phyloP scores from a whole-genome alignment of 2,888 invertebrate genomes.

The Trissoscelio sp. region DNA sequence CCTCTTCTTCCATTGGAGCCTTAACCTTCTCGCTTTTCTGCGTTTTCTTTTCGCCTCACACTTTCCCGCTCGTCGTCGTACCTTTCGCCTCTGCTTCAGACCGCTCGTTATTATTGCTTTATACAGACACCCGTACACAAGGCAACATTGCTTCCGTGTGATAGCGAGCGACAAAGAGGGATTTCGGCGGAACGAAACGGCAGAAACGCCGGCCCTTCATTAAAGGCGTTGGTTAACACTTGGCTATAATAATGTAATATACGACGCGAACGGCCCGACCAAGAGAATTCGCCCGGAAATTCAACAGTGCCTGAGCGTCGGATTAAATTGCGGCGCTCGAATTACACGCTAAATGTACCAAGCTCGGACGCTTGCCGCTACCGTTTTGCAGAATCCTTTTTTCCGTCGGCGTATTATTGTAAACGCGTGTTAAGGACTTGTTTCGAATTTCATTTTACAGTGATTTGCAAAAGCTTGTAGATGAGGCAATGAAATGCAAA shows the following conservation, averaged over 20 bases:
- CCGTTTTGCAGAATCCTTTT: slow-evolving; percentile 30
- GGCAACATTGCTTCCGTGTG: slow-evolving; percentile 47
- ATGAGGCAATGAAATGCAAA: no score
- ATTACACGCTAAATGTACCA: slow-evolving; percentile 65
- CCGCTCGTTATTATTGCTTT: slow-evolving; percentile 75
- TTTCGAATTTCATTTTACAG: not conserved
- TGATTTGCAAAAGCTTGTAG: no score
- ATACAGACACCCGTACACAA: slow-evolving; percentile 66
- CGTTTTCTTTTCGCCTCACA: slow-evolving; percentile 61
- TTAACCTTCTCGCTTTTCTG: slow-evolving; percentile 48
- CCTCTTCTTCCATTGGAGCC: slow-evolving; percentile 59
- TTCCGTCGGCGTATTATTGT: slow-evolving; percentile 6
- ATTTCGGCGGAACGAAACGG: slow-evolving; percentile 37
- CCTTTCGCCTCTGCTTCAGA: slow-evolving; percentile 64
- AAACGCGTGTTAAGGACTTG: not conserved
- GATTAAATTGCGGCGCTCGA: slow-evolving; percentile 57
- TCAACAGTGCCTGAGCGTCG: slow-evolving; percentile 58
- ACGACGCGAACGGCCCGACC: slow-evolving; percentile 67
- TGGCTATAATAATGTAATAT: slow-evolving; percentile 75
- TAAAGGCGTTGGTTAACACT: slow-evolving; percentile 78
- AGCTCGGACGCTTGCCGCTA: slow-evolving; percentile 52
- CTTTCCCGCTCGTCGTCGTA: slow-evolving; percentile 52
- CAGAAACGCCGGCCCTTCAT: slow-evolving; percentile 70
- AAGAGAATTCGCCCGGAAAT: slow-evolving; percentile 70
- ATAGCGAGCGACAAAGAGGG: slow-evolving; percentile 53